These are phyloP conservation scores for Nymphalis c-album DNA, from an alignment of 2,888 invertebrate genomes.

Conservation along the genomic window DNA sequence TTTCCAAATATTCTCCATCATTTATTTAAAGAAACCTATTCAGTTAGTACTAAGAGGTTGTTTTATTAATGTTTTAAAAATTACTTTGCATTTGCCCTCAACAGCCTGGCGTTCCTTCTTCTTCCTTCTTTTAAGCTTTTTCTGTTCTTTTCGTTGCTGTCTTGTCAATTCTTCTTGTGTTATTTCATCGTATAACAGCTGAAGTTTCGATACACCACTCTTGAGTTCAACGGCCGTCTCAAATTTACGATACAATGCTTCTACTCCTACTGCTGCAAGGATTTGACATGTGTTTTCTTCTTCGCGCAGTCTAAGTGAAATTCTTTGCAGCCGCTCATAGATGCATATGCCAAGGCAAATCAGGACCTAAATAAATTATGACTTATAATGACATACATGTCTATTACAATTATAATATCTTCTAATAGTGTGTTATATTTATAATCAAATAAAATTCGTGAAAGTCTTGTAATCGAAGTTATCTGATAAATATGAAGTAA, in stretches of 20 bases:
- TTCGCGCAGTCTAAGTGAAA: conserved; percentile 92
- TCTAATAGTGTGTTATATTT: no score
- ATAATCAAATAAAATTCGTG: no score
- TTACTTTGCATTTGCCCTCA: conserved; percentile 72
- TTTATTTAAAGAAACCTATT: no score
- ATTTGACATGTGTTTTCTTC: conserved; percentile 97
- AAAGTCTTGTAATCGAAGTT: no score
- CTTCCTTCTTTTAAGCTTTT: conserved; percentile 89
- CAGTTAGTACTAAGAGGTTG: not conserved
- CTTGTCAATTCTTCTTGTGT: conserved; percentile 92
- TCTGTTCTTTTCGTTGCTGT: conserved; percentile 92
- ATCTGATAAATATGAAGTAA: no score
- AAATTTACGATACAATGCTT: conserved; percentile 93
- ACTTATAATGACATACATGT: no score
- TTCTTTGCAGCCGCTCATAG: conserved; percentile 93
- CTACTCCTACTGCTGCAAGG: conserved; percentile 92
- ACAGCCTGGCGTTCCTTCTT: conserved; percentile 83
- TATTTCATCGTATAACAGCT: conserved; percentile 92
- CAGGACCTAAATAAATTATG: conserved; percentile 81
- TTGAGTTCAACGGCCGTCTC: conserved; percentile 94
- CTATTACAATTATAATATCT: no score
- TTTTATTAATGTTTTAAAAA: not conserved
- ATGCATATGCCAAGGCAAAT: conserved; percentile 97
- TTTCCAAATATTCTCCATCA: no score
- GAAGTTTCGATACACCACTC: conserved; percentile 93